Evolutionary conservation across 2,113 vertebrate species (phyloP).

Genomic region (Cyphomyrus discorhynchus): DNA sequence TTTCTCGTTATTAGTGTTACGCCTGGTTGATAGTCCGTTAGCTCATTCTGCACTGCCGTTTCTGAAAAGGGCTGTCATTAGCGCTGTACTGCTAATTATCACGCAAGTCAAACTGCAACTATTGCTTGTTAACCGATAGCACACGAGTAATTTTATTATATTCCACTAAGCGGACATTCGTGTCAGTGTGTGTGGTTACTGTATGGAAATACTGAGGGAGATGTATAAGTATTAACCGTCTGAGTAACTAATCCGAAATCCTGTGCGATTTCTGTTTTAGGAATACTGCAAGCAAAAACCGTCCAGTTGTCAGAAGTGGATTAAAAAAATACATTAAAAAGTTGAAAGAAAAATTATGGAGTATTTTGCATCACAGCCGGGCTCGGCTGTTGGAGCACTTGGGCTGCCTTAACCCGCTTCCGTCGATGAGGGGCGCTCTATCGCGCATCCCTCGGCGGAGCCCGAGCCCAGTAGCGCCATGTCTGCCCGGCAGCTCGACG

Average conservation of each 20-base stretch:
- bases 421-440: slow-evolving; percentile 11
- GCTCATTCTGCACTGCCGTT: neutral
- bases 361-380: neutral
- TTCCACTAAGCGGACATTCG: neutral
- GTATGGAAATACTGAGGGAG: neutral
- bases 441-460: slow-evolving; percentile 9
- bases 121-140: neutral
- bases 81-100: neutral
- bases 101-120: neutral
- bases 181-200: neutral
- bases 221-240: neutral
- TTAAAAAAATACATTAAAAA: neutral
- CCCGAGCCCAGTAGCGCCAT: slow-evolving; percentile 43
- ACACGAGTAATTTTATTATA: neutral
- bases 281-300: neutral
- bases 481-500: slow-evolving; percentile 51
- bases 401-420: neutral
- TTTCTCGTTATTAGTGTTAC: neutral
- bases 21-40: neutral
- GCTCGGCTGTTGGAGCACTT: neutral
- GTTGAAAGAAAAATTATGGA: neutral
- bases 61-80: neutral
- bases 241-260: neutral
- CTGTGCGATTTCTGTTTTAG: neutral
- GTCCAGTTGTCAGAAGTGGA: neutral